Base-by-base conservation (phyloP, 2,113 vertebrate genomes). In the Dolichotis patagonum region DNA sequence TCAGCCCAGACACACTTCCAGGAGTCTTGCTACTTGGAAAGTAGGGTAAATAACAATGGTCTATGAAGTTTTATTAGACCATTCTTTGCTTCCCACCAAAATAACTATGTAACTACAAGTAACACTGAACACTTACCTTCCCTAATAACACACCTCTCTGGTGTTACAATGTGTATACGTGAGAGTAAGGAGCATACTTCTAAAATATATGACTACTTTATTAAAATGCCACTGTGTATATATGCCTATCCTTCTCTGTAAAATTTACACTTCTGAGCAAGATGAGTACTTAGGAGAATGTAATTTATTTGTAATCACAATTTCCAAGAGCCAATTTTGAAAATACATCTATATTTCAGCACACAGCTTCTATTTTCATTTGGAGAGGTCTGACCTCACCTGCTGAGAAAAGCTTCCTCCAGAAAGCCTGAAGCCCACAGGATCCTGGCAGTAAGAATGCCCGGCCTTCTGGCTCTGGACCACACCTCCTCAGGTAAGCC, bases 61-160 rank as follows among this genome's bases (percentile, higher is more conserved):
- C 77, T 81, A n/a, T 38, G 13, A 78, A 32, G 56, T 7, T 52
- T n/a, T 43, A 49, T 22, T 5, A 20, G 35, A 12, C 60, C 46
- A 77, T 7, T 26, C 49, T 67, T 19, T 17, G 73, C 54, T 65
- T 54, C 67, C 46, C 62, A 24, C 26, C 1, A 3, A 82, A 65
- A 1, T 30, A 58, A 38, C 12, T 0, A 22, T 32, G 26, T 16
- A 12, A 35, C 75, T 22, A 67, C 35, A 38, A 35, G 24, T 30
- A 67, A 35, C 28, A n/a, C 46, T 0, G 2, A n/a, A 38, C 75
- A 19, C 9, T n/a, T 1, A 26, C 0, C 4, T 49, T 28, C 83
- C 17, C 13, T 14, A 62, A 46, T 1, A 32, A 71, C 30, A 32
- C 26, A 49, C 19, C 24, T 32, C n/a, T 14, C n/a, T 3, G 24